Conservation (phyloP, 2,888 invertebrate genomes). For the Dasypolia templi region DNA sequence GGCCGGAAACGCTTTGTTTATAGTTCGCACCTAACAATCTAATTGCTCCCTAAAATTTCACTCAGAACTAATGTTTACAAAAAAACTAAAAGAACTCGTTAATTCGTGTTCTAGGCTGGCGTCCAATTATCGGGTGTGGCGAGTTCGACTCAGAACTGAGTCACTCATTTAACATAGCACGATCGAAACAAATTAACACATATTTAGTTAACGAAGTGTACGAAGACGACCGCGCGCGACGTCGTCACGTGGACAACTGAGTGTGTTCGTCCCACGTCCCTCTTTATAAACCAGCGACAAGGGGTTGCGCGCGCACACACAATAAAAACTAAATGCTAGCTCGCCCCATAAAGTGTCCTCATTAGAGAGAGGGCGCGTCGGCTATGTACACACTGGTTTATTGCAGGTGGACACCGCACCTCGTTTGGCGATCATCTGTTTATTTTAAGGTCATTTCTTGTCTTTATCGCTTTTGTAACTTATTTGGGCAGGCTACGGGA, state of each 20-base stretch:
- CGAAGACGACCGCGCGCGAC: slow-evolving; percentile 68
- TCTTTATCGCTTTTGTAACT: slow-evolving; percentile 83
- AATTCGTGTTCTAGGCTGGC: slow-evolving; percentile 84
- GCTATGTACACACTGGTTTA: slow-evolving; percentile 85
- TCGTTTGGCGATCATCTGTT: slow-evolving; percentile 87
- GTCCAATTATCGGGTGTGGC: slow-evolving; percentile 84
- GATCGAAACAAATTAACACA: slow-evolving; percentile 82
- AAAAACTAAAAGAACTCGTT: slow-evolving; percentile 77
- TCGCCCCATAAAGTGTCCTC: slow-evolving; percentile 87
- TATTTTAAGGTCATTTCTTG: slow-evolving; percentile 87
- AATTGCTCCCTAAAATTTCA: slow-evolving; percentile 72
- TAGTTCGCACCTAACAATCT: slow-evolving; percentile 56
- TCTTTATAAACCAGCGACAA: slow-evolving; percentile 82
- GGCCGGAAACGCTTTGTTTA: slow-evolving; percentile 40
- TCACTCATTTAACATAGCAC: slow-evolving; percentile 81
- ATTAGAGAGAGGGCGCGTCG: slow-evolving; percentile 88
- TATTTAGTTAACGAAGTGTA: slow-evolving; percentile 73
- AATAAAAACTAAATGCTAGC: slow-evolving; percentile 87
- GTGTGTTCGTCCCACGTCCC: slow-evolving; percentile 72
- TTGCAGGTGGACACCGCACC: slow-evolving; percentile 84
- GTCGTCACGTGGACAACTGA: slow-evolving; percentile 82
- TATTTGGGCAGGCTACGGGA: slow-evolving; percentile 76
- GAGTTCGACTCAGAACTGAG: slow-evolving; percentile 74
- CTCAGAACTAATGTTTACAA: slow-evolving; percentile 69
- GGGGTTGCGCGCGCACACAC: slow-evolving; percentile 88